Evolutionary conservation across 2,113 vertebrate genomes (phyloP).

Genomic region (Lanius ludovicianus): DNA sequence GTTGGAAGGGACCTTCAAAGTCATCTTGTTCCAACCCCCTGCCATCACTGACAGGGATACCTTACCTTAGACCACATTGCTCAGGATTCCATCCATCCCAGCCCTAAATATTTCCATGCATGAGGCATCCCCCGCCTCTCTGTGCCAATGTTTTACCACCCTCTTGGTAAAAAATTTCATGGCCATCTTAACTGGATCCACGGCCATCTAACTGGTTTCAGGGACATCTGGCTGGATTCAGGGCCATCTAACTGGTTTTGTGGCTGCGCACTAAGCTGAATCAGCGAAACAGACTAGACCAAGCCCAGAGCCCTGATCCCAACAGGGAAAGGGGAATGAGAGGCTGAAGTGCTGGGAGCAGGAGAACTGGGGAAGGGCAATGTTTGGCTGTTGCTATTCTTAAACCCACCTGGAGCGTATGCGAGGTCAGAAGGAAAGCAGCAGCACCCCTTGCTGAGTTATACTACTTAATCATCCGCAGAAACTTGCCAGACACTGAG

Average conservation of each 20-base stretch:
- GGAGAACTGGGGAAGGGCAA: not conserved
- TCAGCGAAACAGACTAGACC: not conserved
- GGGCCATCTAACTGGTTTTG: rapidly evolving
- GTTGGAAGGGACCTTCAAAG: not conserved
- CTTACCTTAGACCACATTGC: not conserved
- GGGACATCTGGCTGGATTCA: not conserved
- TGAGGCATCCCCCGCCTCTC: not conserved
- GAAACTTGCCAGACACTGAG: not conserved
- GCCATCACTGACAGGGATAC: not conserved
- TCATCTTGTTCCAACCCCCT: not conserved
- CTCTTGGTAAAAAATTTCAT: not conserved
- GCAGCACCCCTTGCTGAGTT: not conserved
- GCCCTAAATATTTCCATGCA: not conserved
- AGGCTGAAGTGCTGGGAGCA: not conserved
- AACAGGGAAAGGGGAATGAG: rapidly evolving
- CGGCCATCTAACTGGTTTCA: not conserved
- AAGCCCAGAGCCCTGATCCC: not conserved
- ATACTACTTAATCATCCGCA: not conserved
- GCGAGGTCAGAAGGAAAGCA: not conserved
- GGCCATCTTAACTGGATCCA: not conserved
- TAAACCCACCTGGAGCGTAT: rapidly evolving
- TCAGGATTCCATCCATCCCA: rapidly evolving
- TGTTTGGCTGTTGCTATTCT: rapidly evolving
- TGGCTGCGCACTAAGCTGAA: rapidly evolving
- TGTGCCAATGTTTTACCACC: not conserved